Evolutionary conservation across 1,140 invertebrate genomes (phyloP).

Genomic region (Diachasmimorpha longicaudata): DNA sequence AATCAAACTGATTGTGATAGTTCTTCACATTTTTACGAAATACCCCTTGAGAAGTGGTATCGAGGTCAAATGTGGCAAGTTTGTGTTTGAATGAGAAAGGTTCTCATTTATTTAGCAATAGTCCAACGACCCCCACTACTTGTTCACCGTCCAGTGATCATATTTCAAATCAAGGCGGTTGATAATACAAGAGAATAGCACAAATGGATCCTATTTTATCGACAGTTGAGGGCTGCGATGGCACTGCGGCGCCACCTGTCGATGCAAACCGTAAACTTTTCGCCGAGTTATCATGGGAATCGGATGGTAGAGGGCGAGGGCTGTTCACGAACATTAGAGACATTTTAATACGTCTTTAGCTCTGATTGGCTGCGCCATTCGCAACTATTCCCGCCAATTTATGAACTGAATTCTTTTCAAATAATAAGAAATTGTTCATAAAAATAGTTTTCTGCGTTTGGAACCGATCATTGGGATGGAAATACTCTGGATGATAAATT

Average conservation of each 20-base stretch:
- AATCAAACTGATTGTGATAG: not conserved
- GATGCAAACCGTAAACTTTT: not conserved
- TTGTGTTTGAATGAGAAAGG: slow-evolving; percentile 13
- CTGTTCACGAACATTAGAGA: no score
- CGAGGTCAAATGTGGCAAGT: slow-evolving; percentile 24
- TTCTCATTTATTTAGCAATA: slow-evolving; percentile 13
- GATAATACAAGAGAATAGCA: not conserved
- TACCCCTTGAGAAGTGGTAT: no score
- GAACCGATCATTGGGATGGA: no score
- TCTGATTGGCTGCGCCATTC: no score
- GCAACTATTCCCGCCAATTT: no score
- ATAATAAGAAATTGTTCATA: no score
- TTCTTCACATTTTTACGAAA: no score
- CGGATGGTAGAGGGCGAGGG: not conserved
- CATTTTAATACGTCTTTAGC: no score
- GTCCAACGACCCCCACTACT: not conserved
- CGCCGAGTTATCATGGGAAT: not conserved
- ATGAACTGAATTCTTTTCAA: no score
- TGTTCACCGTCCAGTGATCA: not conserved
- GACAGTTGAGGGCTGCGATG: not conserved
- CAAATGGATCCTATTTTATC: not conserved
- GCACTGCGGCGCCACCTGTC: slow-evolving; percentile 7
- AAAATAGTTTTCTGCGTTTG: no score
- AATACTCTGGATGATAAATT: no score
- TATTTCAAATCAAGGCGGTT: not conserved